phyloP scores from a whole-genome alignment of 2,888 invertebrate genomes.

The Drosophila mimetica region DNA sequence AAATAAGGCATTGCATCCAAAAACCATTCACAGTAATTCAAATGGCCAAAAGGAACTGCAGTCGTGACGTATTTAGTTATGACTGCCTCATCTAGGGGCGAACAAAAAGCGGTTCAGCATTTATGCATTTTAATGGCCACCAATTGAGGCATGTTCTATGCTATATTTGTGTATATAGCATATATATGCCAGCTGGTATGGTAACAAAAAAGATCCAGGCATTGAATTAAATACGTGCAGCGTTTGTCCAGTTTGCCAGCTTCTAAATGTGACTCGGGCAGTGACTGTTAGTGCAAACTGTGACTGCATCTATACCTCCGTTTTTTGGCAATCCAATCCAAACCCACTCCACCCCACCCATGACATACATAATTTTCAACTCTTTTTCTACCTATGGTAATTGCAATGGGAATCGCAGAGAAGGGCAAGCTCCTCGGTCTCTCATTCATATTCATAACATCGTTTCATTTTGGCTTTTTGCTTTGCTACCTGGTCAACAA shows the following conservation, averaged over 20 bases:
- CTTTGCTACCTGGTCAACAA: conserved; percentile 41
- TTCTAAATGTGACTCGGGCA: conserved; percentile 17
- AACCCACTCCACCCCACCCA: conserved; percentile 22
- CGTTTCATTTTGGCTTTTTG: conserved; percentile 61
- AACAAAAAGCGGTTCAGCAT: conserved; percentile 57
- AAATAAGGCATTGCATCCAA: conserved; percentile 45
- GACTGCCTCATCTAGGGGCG: conserved; percentile 32
- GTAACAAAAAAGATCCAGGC: conserved; percentile 29
- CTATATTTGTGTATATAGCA: conserved; percentile 14
- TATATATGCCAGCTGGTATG: conserved; percentile 15
- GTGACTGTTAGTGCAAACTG: conserved; percentile 18
- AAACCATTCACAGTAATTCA: conserved; percentile 43
- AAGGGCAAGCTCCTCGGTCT: conserved; percentile 20
- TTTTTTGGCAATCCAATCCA: conserved; percentile 30
- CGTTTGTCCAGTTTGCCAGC: conserved; percentile 47
- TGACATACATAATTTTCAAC: conserved; percentile 52
- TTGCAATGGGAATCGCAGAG: conserved; percentile 37
- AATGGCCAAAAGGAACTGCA: conserved; percentile 38
- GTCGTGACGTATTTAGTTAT: conserved; percentile 66
- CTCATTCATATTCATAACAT: conserved; percentile 78
- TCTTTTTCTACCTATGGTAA: conserved; percentile 53
- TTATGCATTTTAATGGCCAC: conserved; percentile 76
- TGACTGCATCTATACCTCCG: conserved; percentile 17
- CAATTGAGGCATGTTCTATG: conserved; percentile 61
- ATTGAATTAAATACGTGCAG: conserved; percentile 61